These are phyloP conservation scores for Chondrosia reniformis DNA, from an alignment of 37 sponge, comb jelly and placozoan species.

Conservation along the genomic window DNA sequence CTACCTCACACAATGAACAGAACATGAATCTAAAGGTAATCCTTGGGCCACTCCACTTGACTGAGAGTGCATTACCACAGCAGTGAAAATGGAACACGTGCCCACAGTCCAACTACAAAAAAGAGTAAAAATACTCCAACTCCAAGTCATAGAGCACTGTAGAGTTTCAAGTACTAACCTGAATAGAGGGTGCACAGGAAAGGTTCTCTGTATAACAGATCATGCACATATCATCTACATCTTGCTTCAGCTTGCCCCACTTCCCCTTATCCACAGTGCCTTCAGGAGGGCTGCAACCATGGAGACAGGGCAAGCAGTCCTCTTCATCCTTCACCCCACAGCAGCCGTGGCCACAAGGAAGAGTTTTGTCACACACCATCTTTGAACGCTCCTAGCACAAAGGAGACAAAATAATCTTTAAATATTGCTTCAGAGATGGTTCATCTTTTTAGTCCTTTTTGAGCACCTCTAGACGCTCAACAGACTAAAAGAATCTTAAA, in stretches of 20 bases:
- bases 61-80: slow-evolving; percentile 67
- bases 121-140: neutral
- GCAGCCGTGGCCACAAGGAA: slow-evolving; percentile 90
- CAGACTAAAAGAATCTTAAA: too few species aligned
- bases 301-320: slow-evolving; percentile 86
- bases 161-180: slow-evolving; percentile 30
- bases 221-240: slow-evolving; percentile 99
- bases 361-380: slow-evolving; percentile 75
- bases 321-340: slow-evolving; percentile 85
- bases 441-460: too few species aligned
- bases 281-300: slow-evolving; percentile 60
- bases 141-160: neutral
- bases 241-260: slow-evolving; percentile 69
- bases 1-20: slow-evolving; percentile 94
- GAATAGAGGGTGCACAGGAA: slow-evolving; percentile 79
- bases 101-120: slow-evolving; percentile 85
- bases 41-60: slow-evolving; percentile 91
- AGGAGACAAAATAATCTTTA: neutral
- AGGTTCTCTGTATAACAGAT: slow-evolving; percentile 93
- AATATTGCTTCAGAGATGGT: too few species aligned
- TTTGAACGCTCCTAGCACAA: slow-evolving; percentile 42
- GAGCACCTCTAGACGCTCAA: too few species aligned
- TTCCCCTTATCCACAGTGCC: slow-evolving; percentile 26
- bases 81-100: slow-evolving; percentile 97
- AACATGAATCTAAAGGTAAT: slow-evolving; percentile 95